These are phyloP conservation scores for Orthochromis indermauri DNA, from an alignment of 2,113 vertebrate genomes.

Conservation along the genomic window DNA sequence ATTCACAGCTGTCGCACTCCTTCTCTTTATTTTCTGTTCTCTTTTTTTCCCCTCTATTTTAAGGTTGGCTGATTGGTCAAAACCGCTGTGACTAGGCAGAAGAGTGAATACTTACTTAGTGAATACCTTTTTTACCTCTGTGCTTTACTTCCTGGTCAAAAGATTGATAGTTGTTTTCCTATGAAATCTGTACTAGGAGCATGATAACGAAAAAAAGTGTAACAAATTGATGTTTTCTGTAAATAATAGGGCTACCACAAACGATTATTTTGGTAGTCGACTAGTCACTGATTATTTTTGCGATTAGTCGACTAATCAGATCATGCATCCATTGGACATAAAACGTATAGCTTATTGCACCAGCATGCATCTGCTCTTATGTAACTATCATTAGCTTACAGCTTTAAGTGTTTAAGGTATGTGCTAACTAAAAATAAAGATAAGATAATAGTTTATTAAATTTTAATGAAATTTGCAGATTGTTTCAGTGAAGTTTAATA, in stretches of 20 bases:
- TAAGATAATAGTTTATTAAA: no score
- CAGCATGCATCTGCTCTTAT: no score
- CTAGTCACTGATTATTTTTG: not conserved
- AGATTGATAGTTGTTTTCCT: not conserved
- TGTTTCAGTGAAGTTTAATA: no score
- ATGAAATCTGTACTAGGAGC: not conserved
- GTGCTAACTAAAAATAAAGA: no score
- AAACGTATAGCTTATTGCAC: fast-evolving
- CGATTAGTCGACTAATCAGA: not conserved
- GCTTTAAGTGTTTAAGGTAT: no score
- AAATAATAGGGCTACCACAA: not conserved
- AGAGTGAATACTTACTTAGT: not conserved
- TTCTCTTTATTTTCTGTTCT: conserved; percentile 8
- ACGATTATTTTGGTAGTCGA: not conserved
- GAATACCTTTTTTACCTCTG: not conserved
- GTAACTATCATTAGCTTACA: no score
- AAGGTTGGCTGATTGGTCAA: not conserved
- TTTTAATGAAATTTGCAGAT: no score
- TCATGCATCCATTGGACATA: not conserved
- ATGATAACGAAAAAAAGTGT: not conserved
- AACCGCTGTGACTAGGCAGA: not conserved
- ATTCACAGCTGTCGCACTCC: not conserved
- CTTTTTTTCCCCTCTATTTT: not conserved
- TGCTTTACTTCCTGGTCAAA: not conserved
- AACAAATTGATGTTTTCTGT: not conserved